Evolutionary conservation across 2,888 invertebrate genomes (phyloP).

Genomic region (Scaptomyza caliginosa): DNA sequence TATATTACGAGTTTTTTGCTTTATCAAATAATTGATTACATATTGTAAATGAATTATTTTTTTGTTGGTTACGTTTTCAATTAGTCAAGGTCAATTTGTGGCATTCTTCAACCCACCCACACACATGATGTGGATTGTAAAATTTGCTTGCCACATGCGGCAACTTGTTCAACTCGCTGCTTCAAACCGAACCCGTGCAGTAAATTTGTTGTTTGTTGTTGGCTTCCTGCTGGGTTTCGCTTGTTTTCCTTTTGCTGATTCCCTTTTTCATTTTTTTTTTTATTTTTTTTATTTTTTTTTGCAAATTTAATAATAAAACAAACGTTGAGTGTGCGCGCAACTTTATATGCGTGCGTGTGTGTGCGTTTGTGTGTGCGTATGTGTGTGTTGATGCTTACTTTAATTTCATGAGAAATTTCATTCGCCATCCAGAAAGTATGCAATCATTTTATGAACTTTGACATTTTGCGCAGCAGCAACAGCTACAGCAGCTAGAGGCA

Average conservation of each 20-base stretch:
- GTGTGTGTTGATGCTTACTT: slow-evolving; percentile 40
- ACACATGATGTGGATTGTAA: background rate
- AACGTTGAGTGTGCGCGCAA: slow-evolving; percentile 2
- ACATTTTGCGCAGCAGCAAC: slow-evolving; percentile 44
- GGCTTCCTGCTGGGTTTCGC: slow-evolving; percentile 19
- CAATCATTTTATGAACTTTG: slow-evolving; percentile 61
- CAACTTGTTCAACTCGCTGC: slow-evolving; percentile 3
- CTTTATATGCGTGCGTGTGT: slow-evolving; percentile 2
- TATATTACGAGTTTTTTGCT: background rate
- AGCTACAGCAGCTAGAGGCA: slow-evolving; percentile 5
- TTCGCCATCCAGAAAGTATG: slow-evolving; percentile 57
- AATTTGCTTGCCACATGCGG: background rate
- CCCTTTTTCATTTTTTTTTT: background rate
- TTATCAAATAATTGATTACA: background rate
- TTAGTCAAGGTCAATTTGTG: background rate
- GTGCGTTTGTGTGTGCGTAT: slow-evolving; percentile 17
- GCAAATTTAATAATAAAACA: slow-evolving; percentile 48
- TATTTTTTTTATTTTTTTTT: slow-evolving; percentile 7
- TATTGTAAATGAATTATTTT: background rate
- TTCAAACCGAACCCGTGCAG: slow-evolving; percentile 32
- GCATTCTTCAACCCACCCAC: background rate
- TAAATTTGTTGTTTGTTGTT: slow-evolving; percentile 40
- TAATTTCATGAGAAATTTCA: slow-evolving; percentile 60
- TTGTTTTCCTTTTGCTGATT: slow-evolving; percentile 6
- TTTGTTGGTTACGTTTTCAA: background rate